Evolutionary conservation across 2,888 invertebrate genomes (phyloP).

Genomic region (Xiphydria camelus): DNA sequence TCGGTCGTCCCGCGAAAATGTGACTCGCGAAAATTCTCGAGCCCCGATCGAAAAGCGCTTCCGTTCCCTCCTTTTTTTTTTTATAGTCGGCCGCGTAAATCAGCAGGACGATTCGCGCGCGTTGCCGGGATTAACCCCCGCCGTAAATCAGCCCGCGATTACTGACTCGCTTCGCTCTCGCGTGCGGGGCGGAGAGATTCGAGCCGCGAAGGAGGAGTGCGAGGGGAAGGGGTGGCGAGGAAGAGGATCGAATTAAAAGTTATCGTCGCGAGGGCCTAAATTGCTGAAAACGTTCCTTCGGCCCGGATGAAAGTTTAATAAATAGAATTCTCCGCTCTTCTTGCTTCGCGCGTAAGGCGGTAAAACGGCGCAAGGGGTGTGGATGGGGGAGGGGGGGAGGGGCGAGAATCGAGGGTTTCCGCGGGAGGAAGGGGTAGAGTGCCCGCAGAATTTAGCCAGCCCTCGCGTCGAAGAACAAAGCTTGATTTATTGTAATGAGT

Average conservation of each 20-base stretch:
- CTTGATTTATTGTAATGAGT: slow-evolving; percentile 60
- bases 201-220: slow-evolving; percentile 2
- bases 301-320: background rate
- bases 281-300: background rate
- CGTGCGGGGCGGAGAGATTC: slow-evolving; percentile 19
- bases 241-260: slow-evolving; percentile 3
- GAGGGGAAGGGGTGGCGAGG: slow-evolving; percentile 19
- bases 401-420: slow-evolving; percentile 15
- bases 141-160: slow-evolving; percentile 41
- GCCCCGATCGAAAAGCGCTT: slow-evolving; percentile 38
- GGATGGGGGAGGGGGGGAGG: slow-evolving; percentile 4
- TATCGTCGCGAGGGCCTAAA: background rate
- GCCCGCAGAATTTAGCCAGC: slow-evolving; percentile 51
- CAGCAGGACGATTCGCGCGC: slow-evolving; percentile 30
- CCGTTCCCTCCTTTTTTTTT: slow-evolving; percentile 17
- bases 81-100: slow-evolving; percentile 41
- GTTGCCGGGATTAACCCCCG: slow-evolving; percentile 36
- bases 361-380: slow-evolving; percentile 3
- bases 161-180: slow-evolving; percentile 37
- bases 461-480: slow-evolving; percentile 56
- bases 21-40: no score
- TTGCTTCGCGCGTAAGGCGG: background rate
- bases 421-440: slow-evolving; percentile 39
- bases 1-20: no score
- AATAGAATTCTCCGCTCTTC: slow-evolving; percentile 1